Percentiles rank a stretch among this genome's conserved stretches.
Evolutionary conservation across 2,888 invertebrate species (phyloP).

Genomic region (Andrena marginata): DNA sequence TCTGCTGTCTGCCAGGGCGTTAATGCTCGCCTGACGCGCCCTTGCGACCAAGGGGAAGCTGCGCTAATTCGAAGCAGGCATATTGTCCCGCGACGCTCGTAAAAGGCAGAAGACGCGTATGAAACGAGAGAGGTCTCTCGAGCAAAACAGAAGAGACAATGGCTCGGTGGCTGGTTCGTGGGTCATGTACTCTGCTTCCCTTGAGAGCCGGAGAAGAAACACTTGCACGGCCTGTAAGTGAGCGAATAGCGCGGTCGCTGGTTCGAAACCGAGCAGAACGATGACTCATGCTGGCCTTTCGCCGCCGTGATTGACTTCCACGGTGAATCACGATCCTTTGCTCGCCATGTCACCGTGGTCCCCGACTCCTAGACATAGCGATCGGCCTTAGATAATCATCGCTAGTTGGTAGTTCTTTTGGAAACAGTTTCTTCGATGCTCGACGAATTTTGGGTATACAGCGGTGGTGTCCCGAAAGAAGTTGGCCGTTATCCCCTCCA

Average conservation of each 20-base stretch:
- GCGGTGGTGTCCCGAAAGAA: too few species aligned
- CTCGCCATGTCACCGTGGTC: conserved; percentile 41
- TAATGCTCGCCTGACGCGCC: background rate
- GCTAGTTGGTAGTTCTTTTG: background rate
- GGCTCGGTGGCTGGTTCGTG: conserved; percentile 46
- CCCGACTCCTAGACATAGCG: too few species aligned
- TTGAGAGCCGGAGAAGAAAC: conserved; percentile 8
- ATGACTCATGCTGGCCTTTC: conserved; percentile 67
- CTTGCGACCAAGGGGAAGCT: background rate
- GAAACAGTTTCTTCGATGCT: too few species aligned
- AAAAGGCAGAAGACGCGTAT: background rate
- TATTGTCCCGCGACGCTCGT: conserved; percentile 1
- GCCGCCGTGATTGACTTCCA: conserved; percentile 60
- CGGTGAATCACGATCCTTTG: conserved; percentile 61
- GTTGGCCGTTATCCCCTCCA: too few species aligned
- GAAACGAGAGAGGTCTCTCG: conserved; percentile 21
- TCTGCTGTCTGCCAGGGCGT: too few species aligned
- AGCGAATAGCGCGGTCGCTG: conserved; percentile 59
- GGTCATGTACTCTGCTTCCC: background rate
- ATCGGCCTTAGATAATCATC: background rate
- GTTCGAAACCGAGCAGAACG: conserved; percentile 64
- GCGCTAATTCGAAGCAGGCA: background rate
- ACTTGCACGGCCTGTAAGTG: conserved; percentile 11
- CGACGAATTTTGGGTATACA: too few species aligned
- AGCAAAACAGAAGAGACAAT: conserved; percentile 37